A percentile compares a stretch with the other conserved stretches of the same genome.
Evolutionary conservation across 2,113 vertebrate genomes (phyloP).

Genomic region (Poeciliopsis retropinna): DNA sequence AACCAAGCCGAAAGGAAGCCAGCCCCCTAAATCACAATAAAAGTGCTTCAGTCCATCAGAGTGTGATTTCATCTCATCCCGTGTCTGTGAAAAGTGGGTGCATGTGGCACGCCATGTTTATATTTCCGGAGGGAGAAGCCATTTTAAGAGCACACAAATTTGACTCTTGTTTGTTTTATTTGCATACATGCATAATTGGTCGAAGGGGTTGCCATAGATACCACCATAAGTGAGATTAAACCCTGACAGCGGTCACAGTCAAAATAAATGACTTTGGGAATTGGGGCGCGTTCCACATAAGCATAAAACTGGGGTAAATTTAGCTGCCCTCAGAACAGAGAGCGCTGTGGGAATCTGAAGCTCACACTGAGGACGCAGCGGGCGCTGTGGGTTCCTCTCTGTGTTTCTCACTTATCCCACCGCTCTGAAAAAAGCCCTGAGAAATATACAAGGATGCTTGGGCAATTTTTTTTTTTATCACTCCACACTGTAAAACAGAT

Average conservation of each 20-base stretch:
- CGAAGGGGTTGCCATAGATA: conserved; percentile 72
- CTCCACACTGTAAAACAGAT: not conserved
- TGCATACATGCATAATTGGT: conserved; percentile 70
- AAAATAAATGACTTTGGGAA: conserved; percentile 83
- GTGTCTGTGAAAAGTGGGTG: conserved; percentile 29
- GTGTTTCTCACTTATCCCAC: conserved; percentile 2
- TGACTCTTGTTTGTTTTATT: conserved; percentile 37
- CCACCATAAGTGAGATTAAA: conserved; percentile 70
- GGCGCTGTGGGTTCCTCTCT: rapidly evolving
- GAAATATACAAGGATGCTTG: not conserved
- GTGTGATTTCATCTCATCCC: conserved; percentile 36
- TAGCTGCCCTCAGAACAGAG: conserved; percentile 56
- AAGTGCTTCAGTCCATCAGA: conserved; percentile 41
- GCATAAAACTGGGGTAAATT: conserved; percentile 71
- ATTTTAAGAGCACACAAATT: conserved; percentile 26
- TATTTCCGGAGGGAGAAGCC: conserved; percentile 39
- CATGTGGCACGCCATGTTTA: conserved; percentile 4
- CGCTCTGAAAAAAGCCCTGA: not conserved
- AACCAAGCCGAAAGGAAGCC: conserved; percentile 15
- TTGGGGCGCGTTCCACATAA: conserved; percentile 75
- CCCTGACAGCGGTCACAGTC: conserved; percentile 73
- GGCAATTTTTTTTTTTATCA: not conserved
- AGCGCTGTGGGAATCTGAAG: conserved; percentile 7
- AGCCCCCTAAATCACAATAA: conserved; percentile 37
- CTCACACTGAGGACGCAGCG: not conserved